Evolutionary conservation across 2,797 vertebrate genomes (phyloP).

Genomic region (Vultur gryphus): DNA sequence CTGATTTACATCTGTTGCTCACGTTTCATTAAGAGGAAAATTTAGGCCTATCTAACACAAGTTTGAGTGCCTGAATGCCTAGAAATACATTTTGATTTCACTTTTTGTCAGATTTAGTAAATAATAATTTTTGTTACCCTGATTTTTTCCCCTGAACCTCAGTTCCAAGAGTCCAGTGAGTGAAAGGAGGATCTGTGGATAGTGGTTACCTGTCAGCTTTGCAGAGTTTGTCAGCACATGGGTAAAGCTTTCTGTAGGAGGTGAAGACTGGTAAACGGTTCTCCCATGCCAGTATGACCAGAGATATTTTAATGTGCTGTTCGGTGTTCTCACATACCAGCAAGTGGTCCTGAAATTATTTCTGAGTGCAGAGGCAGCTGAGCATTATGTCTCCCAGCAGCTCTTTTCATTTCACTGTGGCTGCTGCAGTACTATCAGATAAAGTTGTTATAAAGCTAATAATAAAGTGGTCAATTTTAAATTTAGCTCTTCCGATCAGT

Average conservation of each 20-base stretch:
- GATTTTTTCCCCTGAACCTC: background rate
- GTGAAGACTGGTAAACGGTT: background rate
- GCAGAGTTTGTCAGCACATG: background rate
- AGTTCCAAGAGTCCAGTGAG: background rate
- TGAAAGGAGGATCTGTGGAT: background rate
- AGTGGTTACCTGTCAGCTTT: background rate
- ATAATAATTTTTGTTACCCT: background rate
- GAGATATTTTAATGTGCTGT: background rate
- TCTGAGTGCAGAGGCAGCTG: background rate
- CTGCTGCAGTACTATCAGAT: background rate
- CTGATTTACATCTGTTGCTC: background rate
- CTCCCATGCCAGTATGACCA: background rate
- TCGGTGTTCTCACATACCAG: background rate
- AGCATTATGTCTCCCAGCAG: background rate
- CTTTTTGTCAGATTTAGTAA: background rate
- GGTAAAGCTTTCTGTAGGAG: background rate
- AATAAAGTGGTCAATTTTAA: background rate
- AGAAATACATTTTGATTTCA: background rate
- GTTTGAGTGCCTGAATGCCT: background rate
- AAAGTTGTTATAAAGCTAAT: background rate
- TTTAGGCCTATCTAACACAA: background rate
- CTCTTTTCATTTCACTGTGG: background rate
- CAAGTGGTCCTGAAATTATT: background rate
- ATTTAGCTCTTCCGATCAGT: background rate
- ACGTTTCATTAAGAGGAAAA: background rate